phyloP scores from a whole-genome alignment of 2,888 invertebrate genomes.

The Eupithecia insigniata region DNA sequence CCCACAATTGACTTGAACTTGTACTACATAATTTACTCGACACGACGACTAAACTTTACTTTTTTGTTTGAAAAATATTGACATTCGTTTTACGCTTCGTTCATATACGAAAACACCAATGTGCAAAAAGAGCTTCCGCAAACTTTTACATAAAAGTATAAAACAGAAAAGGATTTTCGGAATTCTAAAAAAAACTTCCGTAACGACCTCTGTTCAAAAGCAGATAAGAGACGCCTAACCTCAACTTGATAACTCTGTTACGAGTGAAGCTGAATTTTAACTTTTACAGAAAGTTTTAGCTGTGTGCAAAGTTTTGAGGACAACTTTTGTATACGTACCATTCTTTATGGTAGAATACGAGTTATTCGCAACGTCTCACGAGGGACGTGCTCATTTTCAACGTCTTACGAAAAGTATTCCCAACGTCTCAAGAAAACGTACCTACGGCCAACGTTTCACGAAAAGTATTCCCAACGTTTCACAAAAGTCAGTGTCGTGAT shows the following conservation, averaged over 20 bases:
- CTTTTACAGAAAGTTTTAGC: conserved; percentile 14
- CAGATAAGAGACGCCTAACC: conserved; percentile 12
- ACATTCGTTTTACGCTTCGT: background rate
- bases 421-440: too few species aligned
- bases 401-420: too few species aligned
- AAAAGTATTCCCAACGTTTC: too few species aligned
- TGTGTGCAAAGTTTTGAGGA: conserved; percentile 11
- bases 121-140: background rate
- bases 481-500: too few species aligned
- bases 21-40: too few species aligned
- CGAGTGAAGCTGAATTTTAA: conserved; percentile 23
- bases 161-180: background rate
- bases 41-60: too few species aligned
- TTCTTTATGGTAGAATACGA: too few species aligned
- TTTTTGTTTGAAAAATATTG: too few species aligned
- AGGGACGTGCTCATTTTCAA: too few species aligned
- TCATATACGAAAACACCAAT: background rate
- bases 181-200: conserved; percentile 11
- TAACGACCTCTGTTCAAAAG: conserved; percentile 5
- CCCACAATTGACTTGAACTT: too few species aligned
- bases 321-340: conserved; percentile 15
- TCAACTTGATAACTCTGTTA: conserved; percentile 17
- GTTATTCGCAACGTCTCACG: too few species aligned
- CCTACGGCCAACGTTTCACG: too few species aligned
- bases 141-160: background rate